phyloP scores from a whole-genome alignment of 2,888 invertebrate genomes.

The Magallana nippona region DNA sequence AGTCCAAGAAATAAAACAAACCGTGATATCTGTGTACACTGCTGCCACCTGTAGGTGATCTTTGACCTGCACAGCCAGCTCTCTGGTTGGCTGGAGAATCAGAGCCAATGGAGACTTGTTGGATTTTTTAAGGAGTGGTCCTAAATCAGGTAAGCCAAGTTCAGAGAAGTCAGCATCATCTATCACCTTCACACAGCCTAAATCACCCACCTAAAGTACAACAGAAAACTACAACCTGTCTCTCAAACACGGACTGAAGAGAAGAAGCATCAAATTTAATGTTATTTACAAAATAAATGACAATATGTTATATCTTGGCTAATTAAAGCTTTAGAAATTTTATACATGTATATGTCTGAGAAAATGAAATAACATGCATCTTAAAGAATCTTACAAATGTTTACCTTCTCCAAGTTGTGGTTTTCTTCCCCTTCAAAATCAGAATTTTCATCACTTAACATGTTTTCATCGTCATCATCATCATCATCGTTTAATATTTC shows the following conservation, averaged over 20 bases:
- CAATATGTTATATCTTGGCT: no score
- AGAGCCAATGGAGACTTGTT: conserved; percentile 83
- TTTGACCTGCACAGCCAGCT: conserved; percentile 95
- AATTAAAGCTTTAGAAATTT: no score
- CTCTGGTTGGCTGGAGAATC: conserved; percentile 96
- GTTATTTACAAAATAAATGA: no score
- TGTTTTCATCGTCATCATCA: conserved; percentile 5
- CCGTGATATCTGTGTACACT: conserved; percentile 87
- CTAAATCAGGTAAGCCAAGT: conserved; percentile 31
- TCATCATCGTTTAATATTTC: conserved; percentile 26
- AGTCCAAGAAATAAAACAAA: conserved; percentile 63
- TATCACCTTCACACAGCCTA: conserved; percentile 70
- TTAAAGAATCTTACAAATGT: no score
- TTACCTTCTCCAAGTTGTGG: neutral
- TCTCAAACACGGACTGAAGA: no score
- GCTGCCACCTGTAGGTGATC: conserved; percentile 90
- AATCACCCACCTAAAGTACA: conserved; percentile 56
- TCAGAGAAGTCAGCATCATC: conserved; percentile 68
- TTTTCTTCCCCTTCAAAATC: conserved; percentile 34
- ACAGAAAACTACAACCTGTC: neutral
- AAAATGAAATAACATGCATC: no score
- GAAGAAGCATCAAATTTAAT: no score
- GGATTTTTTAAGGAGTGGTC: neutral
- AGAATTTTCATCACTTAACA: conserved; percentile 6
- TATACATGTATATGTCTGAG: no score